Evolutionary conservation across 2,888 invertebrate species (phyloP).

Genomic region (Tortrix viridana): DNA sequence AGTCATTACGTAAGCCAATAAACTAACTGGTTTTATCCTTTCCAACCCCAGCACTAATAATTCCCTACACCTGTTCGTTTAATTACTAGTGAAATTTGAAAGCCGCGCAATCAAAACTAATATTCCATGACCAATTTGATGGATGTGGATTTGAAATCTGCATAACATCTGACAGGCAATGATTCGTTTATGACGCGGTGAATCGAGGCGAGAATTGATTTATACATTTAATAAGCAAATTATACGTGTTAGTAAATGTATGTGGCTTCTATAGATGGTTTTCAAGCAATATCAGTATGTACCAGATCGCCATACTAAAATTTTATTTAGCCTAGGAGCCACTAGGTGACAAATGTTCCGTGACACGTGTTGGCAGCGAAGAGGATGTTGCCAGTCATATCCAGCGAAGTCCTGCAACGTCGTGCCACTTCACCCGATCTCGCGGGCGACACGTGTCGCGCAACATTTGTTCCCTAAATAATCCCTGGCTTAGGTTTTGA

Average conservation of each 20-base stretch:
- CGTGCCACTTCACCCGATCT: too few species aligned
- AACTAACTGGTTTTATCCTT: neutral
- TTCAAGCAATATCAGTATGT: too few species aligned
- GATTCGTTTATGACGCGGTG: constrained; percentile 34
- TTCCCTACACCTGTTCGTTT: constrained; percentile 3
- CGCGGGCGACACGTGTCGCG: too few species aligned
- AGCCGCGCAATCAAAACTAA: constrained; percentile 38
- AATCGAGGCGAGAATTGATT: constrained; percentile 28
- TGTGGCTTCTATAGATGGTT: neutral
- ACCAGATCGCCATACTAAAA: too few species aligned
- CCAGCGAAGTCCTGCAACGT: too few species aligned
- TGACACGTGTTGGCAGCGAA: too few species aligned
- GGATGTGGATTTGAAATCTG: constrained; percentile 40
- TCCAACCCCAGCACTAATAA: neutral
- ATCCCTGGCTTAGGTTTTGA: too few species aligned
- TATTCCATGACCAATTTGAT: constrained; percentile 41
- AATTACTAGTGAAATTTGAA: constrained; percentile 16
- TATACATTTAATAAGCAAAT: constrained; percentile 21
- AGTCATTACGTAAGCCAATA: neutral
- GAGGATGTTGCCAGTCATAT: too few species aligned
- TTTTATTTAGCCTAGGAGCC: too few species aligned
- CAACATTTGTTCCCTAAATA: too few species aligned
- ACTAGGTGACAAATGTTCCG: too few species aligned
- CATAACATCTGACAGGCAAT: constrained; percentile 36
- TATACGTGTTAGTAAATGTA: neutral